Conservation (phyloP, 2,113 vertebrate genomes). For the Cottus gobio region DNA sequence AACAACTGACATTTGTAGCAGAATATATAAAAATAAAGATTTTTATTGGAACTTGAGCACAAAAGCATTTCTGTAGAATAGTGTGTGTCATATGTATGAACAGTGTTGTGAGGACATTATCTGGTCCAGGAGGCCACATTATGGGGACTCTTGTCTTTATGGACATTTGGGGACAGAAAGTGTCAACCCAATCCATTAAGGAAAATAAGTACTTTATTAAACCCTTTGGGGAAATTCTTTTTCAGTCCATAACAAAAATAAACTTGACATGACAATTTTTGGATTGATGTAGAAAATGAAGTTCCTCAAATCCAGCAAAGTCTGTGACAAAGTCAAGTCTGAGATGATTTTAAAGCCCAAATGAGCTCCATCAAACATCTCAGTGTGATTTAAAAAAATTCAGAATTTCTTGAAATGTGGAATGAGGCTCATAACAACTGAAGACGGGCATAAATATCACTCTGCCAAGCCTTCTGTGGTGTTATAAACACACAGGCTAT, state of each 20-base stretch:
- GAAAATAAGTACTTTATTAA: background rate
- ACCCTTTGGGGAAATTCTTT: background rate
- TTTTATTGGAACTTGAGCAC: slow-evolving; percentile 57
- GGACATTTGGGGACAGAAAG: background rate
- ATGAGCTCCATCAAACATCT: background rate
- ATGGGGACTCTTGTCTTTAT: background rate
- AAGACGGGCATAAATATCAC: background rate
- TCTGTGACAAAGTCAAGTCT: background rate
- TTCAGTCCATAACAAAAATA: background rate
- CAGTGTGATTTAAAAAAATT: background rate
- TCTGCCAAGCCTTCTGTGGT: background rate
- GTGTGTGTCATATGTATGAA: background rate
- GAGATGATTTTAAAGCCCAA: background rate
- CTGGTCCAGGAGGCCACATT: background rate
- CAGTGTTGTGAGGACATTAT: background rate
- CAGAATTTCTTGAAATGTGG: background rate
- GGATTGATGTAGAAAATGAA: slow-evolving; percentile 4
- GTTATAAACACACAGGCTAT: background rate
- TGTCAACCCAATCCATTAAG: background rate
- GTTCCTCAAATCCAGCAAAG: background rate
- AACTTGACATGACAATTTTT: background rate
- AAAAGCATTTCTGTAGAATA: background rate
- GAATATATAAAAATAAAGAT: slow-evolving; percentile 66
- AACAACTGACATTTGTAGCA: slow-evolving; percentile 70
- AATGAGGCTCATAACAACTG: background rate